Evolutionary conservation across 2,113 vertebrate species (phyloP), one percentile per base, ranked within the genome.

Genomic region (Micromys minutus): DNA sequence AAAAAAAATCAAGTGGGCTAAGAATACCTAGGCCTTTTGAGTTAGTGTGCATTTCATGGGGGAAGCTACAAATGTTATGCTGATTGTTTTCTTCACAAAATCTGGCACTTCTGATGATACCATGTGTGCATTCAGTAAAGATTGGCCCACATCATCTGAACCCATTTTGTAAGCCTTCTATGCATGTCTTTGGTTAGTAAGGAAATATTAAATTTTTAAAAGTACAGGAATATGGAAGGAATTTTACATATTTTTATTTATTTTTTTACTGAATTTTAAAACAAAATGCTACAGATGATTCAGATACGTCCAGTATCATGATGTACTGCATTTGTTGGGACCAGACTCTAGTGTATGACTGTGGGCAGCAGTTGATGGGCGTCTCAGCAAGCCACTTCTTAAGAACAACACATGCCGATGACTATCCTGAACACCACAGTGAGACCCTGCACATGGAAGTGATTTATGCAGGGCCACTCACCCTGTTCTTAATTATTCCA

Each of bases 191-290:
- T 96, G 39, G 22, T 95, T 84, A 76, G 26, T 63, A 88, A 80
- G 59, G 72, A 63, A 88, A 94, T 21, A 84, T 89, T 63, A 93
- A 83, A 79, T 79, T 47, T 67, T 79, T 24, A 21, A 89, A 95
- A 90, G 67, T 61, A 29, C 24, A 29, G 26, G n/a, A 83, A 59
- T 83, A 7, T 79, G 15, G 17, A 36, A 69, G 65, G 5, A 36
- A 34, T 36, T 69, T 69, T 69, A 69, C 34, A 36, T 67, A 13
- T 7, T 71, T 94, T 76, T 16, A 67, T 90, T 72, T 79, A 3
- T 45, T 79, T 52, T 95, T 84, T 22, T 13, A 63, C 63, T 59
- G 87, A 93, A 57, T 89, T 96, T 65, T 89, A 81, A 34, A 89
- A 93, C 63, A 52, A n/a, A n/a, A n/a, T n/a, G n/a, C n/a, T n/a